Evolutionary conservation across 2,888 invertebrate genomes (phyloP), one percentile per base, ranked within the genome.

Genomic region (Caenorhabditis sp.): DNA sequence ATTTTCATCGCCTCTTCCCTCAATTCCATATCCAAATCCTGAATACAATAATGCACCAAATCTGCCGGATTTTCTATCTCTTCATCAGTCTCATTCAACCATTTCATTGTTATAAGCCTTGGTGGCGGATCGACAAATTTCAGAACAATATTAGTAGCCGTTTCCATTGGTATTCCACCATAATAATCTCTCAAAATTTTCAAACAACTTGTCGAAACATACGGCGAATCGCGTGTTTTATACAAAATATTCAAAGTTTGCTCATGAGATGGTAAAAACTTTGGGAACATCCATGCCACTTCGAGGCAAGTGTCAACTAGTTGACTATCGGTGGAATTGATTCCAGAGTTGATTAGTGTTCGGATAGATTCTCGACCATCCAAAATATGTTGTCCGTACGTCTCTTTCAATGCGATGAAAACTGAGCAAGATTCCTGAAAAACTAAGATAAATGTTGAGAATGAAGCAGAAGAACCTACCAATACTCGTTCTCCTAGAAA

Each of bases 101-200:
- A 67, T 23, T 56, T 17, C 60, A 72, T 52, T 23, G 63, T 59
- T 31, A 72, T 21, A 1, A 67, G 56, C 38, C 62, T 61, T 1
- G 72, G 72, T 1, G 61, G 52, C 1, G 65, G 54, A 65, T 72
- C 72, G 1, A 67, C 43, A 0, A 57, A 65, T n/a, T 53, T 43
- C 4, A 50, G 5, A 12, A 68, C n/a, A 23, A 36, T 59, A 43
- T 36, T 20, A 2, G 31, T 58, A 3, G 63, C 27, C 14, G 59
- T 57, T 20, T 72, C 67, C 12, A 58, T 26, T 0, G 72, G 72
- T 5, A 72, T 65, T 17, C 72, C 72, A n/a, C 65, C 72, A 54
- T 53, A 67, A 49, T 64, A 63, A 31, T 67, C 67, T 8, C 61
- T 23, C 8, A 72, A 27, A 49, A 72, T 26, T 49, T 66, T 60